Evolutionary conservation across 2,888 invertebrate genomes (phyloP), one percentile per base, ranked within the genome.

Genomic region (Molorchus minor): DNA sequence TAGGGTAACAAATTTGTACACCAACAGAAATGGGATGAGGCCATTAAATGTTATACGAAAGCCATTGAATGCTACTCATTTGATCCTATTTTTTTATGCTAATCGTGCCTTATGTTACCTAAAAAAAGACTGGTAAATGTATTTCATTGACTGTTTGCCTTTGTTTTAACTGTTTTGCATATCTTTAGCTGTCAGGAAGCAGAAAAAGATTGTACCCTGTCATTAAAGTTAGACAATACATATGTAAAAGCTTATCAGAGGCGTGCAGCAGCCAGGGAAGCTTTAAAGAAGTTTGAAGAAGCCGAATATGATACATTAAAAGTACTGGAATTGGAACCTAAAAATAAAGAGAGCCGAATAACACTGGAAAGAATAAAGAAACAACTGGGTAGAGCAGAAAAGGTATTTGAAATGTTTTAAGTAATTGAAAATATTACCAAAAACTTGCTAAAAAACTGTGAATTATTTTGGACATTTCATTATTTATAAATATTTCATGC

Each of bases 41-140:
- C 98, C 0, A 89, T 96, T 57, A 81, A 86, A 3, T 92, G 91
- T 77, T 99, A 98, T 78, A 89, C 88, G 36, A 87, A 90, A 75
- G 98, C 98, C 0, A 95, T 98, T 33, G 88, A 91, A 58, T 80
- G 90, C 56, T 93, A 92, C 71, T 85, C 89, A 5, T 86, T 87
- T 77, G 88, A 94, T 77, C 87, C 95, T 1, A 84, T 93, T 10
- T 92, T n/a, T 91, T 75, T 94, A 87, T 73, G 93, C 94, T 0
- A 97, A 97, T 79, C 84, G 97, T 69, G 96, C 94, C 1, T 84
- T 96, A 52, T 96, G 96, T 70, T 87, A 90, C 64, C 82, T 96
- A 7, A 95, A 93, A 80, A 85, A 88, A 68, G 86, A 91, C 64
- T 88, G 88, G 93, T 94, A 82, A 78, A 83, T 80, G 56, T 57